Base-by-base conservation (phyloP, 2,113 vertebrate genomes). In the Symphodus melops region DNA sequence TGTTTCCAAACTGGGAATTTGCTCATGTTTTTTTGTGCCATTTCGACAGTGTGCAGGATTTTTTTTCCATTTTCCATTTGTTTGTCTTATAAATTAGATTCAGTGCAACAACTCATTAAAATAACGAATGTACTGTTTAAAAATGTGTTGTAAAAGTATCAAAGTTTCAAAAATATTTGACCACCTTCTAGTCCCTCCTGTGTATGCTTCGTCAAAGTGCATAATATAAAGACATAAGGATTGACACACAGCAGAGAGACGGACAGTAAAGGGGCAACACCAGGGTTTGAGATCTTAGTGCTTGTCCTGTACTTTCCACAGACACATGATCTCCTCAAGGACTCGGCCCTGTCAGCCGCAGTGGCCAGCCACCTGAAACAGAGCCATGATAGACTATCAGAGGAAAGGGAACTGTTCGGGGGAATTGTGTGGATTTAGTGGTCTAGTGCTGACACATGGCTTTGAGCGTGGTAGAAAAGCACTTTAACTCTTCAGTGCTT, bases 391-490 rank as follows among this genome's bases (percentile, higher is more conserved):
- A 84, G 91, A 90, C 89, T 90, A 91, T 93, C 88, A 87, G 84
- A 85, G 87, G 87, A 93, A 88, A 82, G 87, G 87, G 90, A 91
- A 90, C 84, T 75, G 85, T 90, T 91, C 85, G 39, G 48, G 67
- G 91, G 91, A 89, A 90, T 89, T 89, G 89, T 92, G 87, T 92
- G 91, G 89, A 93, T 93, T 93, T 93, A 93, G 92, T 89, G 92
- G 80, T 93, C 83, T 89, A 84, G 83, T 90, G 89, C 92, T 91
- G 92, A 92, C 92, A 92, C 92, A 89, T 92, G 92, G 87, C 91
- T 92, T 90, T 92, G 85, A 91, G 87, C 83, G 59, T 88, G 84
- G 83, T 88, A 91, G 89, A 90, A 92, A 93, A 93, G 91, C 92
- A 93, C 91, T 92, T 91, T 92, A 91, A 88, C 91, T 93, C 91